Evolutionary conservation across 2,113 vertebrate species (phyloP).

Genomic region (Galbula dea): DNA sequence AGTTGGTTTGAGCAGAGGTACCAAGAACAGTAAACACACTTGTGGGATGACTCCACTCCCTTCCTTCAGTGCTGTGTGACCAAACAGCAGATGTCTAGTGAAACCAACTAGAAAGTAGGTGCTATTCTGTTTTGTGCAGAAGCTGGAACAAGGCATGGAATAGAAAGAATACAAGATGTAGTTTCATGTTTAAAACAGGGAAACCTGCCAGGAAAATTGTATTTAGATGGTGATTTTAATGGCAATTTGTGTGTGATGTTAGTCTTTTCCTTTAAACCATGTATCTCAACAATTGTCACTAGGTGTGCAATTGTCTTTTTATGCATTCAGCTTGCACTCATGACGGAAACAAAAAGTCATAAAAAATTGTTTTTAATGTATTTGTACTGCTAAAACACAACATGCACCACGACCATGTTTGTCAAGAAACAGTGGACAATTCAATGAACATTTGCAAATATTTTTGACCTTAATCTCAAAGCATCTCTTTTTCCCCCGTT

Average conservation of each 20-base stretch:
- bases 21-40: neutral
- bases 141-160: neutral
- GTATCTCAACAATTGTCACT: neutral
- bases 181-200: neutral
- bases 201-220: neutral
- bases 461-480: neutral
- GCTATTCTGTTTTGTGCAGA: neutral
- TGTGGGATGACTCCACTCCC: neutral
- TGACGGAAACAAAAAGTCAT: neutral
- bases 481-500: neutral
- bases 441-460: neutral
- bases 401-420: too few species aligned
- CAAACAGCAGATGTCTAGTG: neutral
- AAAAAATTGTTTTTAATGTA: neutral
- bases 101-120: neutral
- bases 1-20: neutral
- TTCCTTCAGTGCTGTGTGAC: neutral
- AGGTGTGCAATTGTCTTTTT: neutral
- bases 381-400: neutral
- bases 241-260: neutral
- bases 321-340: neutral
- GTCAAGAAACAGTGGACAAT: neutral
- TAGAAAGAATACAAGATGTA: neutral
- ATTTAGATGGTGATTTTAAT: neutral
- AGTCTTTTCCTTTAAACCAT: neutral